Conservation (phyloP, 2,888 invertebrate species). For the Cerastis rubricosa region DNA sequence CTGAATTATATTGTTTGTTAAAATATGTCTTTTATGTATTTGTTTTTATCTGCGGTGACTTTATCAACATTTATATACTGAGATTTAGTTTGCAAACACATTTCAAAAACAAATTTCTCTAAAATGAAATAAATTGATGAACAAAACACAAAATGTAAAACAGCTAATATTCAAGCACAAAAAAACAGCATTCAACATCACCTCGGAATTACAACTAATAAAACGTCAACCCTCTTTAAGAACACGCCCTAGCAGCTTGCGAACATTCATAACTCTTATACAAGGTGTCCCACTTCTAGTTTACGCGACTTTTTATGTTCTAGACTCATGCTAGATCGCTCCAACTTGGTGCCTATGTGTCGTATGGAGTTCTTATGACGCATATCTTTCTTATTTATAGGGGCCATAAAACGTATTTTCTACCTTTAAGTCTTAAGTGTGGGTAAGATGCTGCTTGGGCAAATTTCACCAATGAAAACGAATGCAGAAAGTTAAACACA, state of each 20-base stretch:
- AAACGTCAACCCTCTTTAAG: slow-evolving; percentile 46
- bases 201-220: neutral
- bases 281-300: slow-evolving; percentile 79
- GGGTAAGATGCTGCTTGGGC: neutral
- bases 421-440: neutral
- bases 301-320: slow-evolving; percentile 73
- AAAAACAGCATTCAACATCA: neutral
- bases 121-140: neutral
- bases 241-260: slow-evolving; percentile 68
- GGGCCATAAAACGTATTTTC: slow-evolving; percentile 4
- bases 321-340: slow-evolving; percentile 75
- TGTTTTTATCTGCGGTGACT: too few relatives aligned
- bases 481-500: neutral
- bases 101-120: neutral
- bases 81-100: neutral
- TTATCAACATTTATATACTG: neutral
- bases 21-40: neutral
- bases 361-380: slow-evolving; percentile 18
- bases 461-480: neutral
- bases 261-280: slow-evolving; percentile 73
- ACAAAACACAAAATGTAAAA: neutral
- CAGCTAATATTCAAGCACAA: neutral
- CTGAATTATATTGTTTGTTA: slow-evolving; percentile 3
- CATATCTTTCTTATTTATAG: slow-evolving; percentile 30
- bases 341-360: slow-evolving; percentile 48